Base-by-base conservation (phyloP, 2,113 vertebrate genomes). In the Corydoras maculifer region DNA sequence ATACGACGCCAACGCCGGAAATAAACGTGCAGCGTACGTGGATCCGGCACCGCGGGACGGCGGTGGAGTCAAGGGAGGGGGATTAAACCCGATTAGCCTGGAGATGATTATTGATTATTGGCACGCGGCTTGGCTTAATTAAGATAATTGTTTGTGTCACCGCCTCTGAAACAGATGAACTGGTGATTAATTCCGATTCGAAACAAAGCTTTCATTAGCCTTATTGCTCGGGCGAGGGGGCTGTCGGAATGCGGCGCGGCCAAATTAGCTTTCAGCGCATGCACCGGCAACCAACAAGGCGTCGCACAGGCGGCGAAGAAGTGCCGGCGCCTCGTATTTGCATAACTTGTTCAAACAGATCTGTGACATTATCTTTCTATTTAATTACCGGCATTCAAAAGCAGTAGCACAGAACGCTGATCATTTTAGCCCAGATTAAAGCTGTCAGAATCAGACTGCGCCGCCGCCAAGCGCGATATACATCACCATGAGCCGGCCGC, bases 381-480 rank as follows among this genome's bases (percentile, higher is more conserved):
- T 60, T 76, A 81, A 81, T 78, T 81, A 81, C 74, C 51, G 65
- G 62, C 68, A 72, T 78, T 79, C 72, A 78, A 75, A 79, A 75
- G 70, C 73, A 72, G 62, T 74, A 69, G 70, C 65, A 75, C 62
- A 71, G 70, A 75, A 76, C 78, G 74, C 75, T 77, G 80, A 77
- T 82, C 73, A 69, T 77, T 73, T 76, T 76, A 72, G 80, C 76
- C 68, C 10, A 78, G 80, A 87, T 86, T 85, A 82, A 83, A 82
- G 77, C 75, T 86, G 85, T 79, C 85, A 85, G 82, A 82, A 72
- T 25, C 76, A 78, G 70, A 77, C 76, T 77, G 72, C 75, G 58
- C 58, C 32, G 75, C 85, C 75, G 63, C 65, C 32, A 61, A 69
- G 57, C 58, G 65, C 69, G 64, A 75, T 72, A 72, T 75, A 75